Conservation (phyloP, 2,113 vertebrate species). For the Nannobrachium achirus region DNA sequence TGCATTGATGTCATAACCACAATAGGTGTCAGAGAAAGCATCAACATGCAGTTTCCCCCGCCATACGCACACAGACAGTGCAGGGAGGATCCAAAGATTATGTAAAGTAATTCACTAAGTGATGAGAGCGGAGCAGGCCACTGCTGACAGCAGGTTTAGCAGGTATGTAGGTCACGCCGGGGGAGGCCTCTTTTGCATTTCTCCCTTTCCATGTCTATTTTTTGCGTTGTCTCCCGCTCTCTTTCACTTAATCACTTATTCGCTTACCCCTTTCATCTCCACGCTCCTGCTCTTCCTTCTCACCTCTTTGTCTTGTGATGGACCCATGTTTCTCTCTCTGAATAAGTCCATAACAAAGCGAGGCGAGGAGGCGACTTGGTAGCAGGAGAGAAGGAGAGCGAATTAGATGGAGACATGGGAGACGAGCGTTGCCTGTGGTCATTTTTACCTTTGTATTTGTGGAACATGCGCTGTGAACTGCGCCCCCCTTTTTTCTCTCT, state of each 20-base stretch:
- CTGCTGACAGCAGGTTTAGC: slow-evolving; percentile 76
- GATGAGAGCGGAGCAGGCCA: slow-evolving; percentile 70
- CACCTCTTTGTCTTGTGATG: slow-evolving; percentile 15
- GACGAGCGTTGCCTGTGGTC: slow-evolving; percentile 39
- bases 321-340: no score
- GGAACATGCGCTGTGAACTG: slow-evolving; percentile 36
- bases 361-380: no score
- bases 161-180: slow-evolving; percentile 78
- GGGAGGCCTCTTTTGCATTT: slow-evolving; percentile 72
- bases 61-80: slow-evolving; percentile 37
- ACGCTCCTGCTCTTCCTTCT: slow-evolving; percentile 24
- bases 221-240: slow-evolving; percentile 65
- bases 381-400: no score
- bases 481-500: slow-evolving; percentile 1
- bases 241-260: slow-evolving; percentile 66
- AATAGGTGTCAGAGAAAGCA: slow-evolving; percentile 49
- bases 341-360: no score
- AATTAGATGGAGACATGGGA: no score
- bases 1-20: slow-evolving; percentile 43
- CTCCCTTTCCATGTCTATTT: slow-evolving; percentile 62
- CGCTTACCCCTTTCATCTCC: slow-evolving; percentile 62
- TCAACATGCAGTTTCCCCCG: slow-evolving; percentile 28
- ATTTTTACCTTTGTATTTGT: slow-evolving; percentile 30
- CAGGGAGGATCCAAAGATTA: slow-evolving; percentile 71
- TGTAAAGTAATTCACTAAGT: slow-evolving; percentile 79